Evolutionary conservation across 2,797 vertebrate species (phyloP).

Genomic region (Taeniopygia guttata): DNA sequence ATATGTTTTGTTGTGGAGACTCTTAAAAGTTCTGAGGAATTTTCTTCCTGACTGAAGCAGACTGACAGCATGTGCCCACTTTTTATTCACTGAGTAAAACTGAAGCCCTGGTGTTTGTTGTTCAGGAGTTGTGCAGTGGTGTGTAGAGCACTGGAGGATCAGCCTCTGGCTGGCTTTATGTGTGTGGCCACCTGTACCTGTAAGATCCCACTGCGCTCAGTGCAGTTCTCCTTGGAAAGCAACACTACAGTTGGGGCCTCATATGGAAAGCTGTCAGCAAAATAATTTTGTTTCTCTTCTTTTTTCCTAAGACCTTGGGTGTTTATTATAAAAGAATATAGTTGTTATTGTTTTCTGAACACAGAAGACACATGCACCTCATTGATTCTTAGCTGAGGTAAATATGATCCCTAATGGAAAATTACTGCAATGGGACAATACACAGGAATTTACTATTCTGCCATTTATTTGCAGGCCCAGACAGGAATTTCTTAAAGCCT

Average conservation of each 20-base stretch:
- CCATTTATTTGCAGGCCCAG: neutral
- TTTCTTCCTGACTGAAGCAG: neutral
- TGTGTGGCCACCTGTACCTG: neutral
- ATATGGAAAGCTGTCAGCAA: neutral
- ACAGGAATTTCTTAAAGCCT: neutral
- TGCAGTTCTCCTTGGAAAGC: neutral
- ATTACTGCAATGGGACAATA: neutral
- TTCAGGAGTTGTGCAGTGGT: rapidly evolving
- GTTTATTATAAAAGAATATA: neutral
- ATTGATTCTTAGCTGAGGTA: neutral
- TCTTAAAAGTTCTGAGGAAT: neutral
- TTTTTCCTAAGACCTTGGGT: neutral
- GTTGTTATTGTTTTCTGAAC: neutral
- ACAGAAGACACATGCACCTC: neutral
- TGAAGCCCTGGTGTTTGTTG: neutral
- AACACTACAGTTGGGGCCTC: rapidly evolving
- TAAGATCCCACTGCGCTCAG: neutral
- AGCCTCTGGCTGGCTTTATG: neutral
- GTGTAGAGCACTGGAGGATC: neutral
- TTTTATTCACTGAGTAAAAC: neutral
- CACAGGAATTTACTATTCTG: neutral
- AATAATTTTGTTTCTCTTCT: neutral
- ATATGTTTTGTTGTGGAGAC: neutral
- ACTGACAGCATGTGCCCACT: neutral
- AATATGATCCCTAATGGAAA: neutral